Conservation (phyloP, 2,797 vertebrate species). For the Micromesistius poutassou region DNA sequence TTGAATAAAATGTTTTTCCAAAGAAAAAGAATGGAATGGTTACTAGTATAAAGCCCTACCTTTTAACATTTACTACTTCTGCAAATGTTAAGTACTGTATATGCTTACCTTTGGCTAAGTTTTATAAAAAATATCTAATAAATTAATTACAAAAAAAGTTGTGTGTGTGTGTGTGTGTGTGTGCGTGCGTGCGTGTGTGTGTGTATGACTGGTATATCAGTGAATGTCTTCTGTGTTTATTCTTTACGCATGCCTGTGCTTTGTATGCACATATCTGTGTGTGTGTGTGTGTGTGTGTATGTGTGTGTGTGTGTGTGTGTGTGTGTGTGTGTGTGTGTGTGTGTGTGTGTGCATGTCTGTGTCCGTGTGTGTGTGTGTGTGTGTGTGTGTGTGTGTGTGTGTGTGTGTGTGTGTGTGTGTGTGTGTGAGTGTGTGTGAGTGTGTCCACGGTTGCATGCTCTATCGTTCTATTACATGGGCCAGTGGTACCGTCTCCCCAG, state of each 20-base stretch:
- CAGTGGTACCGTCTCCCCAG: conserved; percentile 68
- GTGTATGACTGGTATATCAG: not conserved
- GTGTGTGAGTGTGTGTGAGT: conserved; percentile 8
- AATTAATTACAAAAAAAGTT: not conserved
- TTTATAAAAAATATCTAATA: not conserved
- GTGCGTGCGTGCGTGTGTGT: not conserved
- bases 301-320: not conserved
- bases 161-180: not conserved
- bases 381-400: conserved; percentile 9
- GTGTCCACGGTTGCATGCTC: conserved; percentile 40
- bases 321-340: conserved; percentile 10
- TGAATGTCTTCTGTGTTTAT: not conserved
- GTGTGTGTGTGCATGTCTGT: not conserved
- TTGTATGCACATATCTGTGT: not conserved
- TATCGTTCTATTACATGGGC: conserved; percentile 74
- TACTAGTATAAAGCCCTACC: not conserved
- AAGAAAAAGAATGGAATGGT: not conserved
- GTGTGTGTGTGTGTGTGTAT: not conserved
- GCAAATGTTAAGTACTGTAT: not conserved
- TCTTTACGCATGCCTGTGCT: not conserved
- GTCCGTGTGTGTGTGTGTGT: not conserved
- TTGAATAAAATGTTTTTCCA: not conserved
- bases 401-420: conserved; percentile 1
- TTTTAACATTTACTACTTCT: not conserved
- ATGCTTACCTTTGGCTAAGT: not conserved